A percentile compares a stretch with the other conserved stretches of the same genome.
phyloP scores from a whole-genome alignment of 2,113 vertebrate species.

The Perognathus longimembris region DNA sequence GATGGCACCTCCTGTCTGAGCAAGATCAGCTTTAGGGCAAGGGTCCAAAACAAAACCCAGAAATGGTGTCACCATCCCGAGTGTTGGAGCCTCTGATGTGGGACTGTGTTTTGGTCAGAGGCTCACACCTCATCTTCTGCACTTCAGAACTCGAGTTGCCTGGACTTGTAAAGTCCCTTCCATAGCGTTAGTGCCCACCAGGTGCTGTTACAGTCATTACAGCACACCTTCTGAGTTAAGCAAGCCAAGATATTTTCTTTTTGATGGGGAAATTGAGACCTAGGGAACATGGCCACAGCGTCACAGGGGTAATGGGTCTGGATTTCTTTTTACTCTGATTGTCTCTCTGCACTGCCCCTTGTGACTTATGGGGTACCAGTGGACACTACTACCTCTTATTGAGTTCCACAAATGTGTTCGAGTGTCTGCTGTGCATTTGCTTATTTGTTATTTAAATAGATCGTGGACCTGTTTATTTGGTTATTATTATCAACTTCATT shows the following conservation, averaged over 20 bases:
- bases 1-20: background rate
- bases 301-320: background rate
- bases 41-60: background rate
- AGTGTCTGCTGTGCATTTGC: background rate
- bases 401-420: background rate
- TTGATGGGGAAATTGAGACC: background rate
- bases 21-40: background rate
- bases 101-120: background rate
- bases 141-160: background rate
- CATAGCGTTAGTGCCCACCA: background rate
- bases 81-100: background rate
- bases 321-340: background rate
- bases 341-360: background rate
- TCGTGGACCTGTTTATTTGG: background rate
- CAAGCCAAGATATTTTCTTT: conserved; percentile 4
- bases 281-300: background rate
- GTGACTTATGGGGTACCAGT: background rate
- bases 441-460: background rate
- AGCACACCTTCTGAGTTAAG: background rate
- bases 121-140: background rate
- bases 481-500: background rate
- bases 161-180: background rate
- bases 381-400: background rate
- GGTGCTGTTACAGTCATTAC: background rate
- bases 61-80: background rate